A percentile compares a stretch with the other conserved stretches of the same genome.
These are phyloP conservation scores for Propithecus coquereli DNA, from an alignment of 2,113 vertebrate species.

Conservation along the genomic window DNA sequence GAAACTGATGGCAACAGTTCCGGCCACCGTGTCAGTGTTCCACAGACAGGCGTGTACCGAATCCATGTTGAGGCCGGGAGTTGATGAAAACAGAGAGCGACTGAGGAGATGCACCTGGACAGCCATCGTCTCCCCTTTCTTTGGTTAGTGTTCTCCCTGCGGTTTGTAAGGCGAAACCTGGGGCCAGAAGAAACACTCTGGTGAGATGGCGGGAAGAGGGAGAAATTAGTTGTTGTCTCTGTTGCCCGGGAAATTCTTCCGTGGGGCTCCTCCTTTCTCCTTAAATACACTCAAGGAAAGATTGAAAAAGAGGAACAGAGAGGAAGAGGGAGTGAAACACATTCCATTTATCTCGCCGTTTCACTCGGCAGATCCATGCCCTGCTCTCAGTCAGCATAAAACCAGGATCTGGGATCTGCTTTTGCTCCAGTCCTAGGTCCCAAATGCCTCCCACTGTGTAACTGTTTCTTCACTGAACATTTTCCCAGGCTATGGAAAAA, in stretches of 20 bases:
- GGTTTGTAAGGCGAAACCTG: background rate
- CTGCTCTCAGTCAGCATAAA: background rate
- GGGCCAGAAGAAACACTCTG: background rate
- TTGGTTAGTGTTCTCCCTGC: background rate
- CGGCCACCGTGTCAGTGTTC: background rate
- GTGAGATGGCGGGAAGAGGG: too few species aligned
- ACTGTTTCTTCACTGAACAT: background rate
- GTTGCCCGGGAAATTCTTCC: background rate
- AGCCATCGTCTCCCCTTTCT: background rate
- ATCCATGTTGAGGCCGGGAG: background rate
- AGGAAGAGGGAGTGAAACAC: background rate
- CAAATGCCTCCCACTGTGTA: background rate
- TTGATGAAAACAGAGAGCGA: background rate
- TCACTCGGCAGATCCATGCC: too few species aligned
- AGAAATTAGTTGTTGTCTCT: background rate
- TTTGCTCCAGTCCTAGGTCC: background rate
- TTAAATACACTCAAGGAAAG: background rate
- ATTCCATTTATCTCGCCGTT: accelerated
- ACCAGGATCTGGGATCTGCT: background rate
- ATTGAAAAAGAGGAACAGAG: background rate
- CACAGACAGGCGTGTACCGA: background rate
- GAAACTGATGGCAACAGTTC: background rate
- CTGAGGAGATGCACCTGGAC: background rate
- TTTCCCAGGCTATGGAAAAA: background rate
- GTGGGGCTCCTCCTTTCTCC: background rate